Percentiles rank a stretch among this genome's conserved stretches.
These are phyloP conservation scores for Alloscopus bannaensis DNA, from an alignment of 2,888 invertebrate species.

Conservation along the genomic window DNA sequence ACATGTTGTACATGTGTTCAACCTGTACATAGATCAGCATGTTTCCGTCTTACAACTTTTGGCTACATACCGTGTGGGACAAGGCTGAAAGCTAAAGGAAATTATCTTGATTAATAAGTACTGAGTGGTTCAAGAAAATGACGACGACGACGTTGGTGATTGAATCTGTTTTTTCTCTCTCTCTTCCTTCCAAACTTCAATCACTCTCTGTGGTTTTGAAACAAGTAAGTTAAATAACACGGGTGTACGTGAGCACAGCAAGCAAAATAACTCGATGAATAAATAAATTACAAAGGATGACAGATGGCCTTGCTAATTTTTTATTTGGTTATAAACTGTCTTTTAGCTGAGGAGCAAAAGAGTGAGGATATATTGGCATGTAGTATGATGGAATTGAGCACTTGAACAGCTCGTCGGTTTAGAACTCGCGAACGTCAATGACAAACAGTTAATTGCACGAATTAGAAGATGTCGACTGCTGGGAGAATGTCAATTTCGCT, in stretches of 20 bases:
- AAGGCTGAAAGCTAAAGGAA: slow-evolving; percentile 30
- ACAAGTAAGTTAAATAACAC: neutral
- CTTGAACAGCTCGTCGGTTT: neutral
- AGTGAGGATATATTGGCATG: neutral
- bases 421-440: neutral
- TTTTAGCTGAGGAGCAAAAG: neutral
- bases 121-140: neutral
- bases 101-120: slow-evolving; percentile 33
- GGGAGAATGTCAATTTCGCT: slow-evolving; percentile 2
- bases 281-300: slow-evolving; percentile 20
- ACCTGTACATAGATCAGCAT: slow-evolving; percentile 27
- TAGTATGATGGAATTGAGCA: neutral
- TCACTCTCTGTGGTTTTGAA: neutral
- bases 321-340: neutral
- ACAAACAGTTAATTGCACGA: slow-evolving; percentile 9
- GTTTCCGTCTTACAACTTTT: slow-evolving; percentile 23
- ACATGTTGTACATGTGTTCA: slow-evolving; percentile 23
- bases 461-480: slow-evolving; percentile 2
- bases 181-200: too few species aligned
- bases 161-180: slow-evolving; percentile 11
- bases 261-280: slow-evolving; percentile 7
- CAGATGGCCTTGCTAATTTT: slow-evolving; percentile 25
- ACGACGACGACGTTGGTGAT: too few species aligned
- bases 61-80: slow-evolving; percentile 12
- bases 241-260: neutral